These are phyloP conservation scores for Isaurus tuberculatus DNA, from an alignment of 92 coral and sea anemone species.

Conservation along the genomic window DNA sequence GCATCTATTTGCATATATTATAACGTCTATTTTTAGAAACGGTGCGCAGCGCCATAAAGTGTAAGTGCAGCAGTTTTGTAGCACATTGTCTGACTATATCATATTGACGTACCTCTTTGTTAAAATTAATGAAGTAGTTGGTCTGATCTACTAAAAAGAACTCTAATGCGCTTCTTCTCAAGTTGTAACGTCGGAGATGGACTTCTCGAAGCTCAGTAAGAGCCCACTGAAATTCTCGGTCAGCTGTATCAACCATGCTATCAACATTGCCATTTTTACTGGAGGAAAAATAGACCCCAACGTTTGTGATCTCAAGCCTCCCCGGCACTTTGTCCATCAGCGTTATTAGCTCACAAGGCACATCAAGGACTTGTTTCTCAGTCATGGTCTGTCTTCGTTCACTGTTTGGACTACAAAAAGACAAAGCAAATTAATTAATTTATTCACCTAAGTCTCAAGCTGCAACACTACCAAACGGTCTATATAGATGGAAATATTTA, in stretches of 20 bases:
- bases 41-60: too few relatives aligned
- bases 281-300: conserved; percentile 87
- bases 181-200: conserved; percentile 90
- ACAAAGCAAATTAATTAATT: too few relatives aligned
- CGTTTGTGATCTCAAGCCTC: conserved; percentile 75
- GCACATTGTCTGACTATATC: too few relatives aligned
- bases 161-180: conserved; percentile 93
- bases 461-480: too few relatives aligned
- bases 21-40: too few relatives aligned
- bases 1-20: too few relatives aligned
- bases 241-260: conserved; percentile 64
- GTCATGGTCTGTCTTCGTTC: conserved; percentile 48
- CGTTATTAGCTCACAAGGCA: conserved; percentile 83
- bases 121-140: conserved; percentile 91
- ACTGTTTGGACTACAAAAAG: conserved; percentile 50
- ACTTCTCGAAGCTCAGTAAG: conserved; percentile 89
- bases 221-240: conserved; percentile 89
- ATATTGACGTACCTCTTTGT: conserved; percentile 79
- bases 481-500: too few relatives aligned
- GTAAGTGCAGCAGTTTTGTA: too few relatives aligned
- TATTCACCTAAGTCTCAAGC: too few relatives aligned
- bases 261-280: conserved; percentile 47
- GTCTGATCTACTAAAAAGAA: conserved; percentile 95
- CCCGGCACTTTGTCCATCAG: conserved; percentile 94
- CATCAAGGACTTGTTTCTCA: conserved; percentile 73